phyloP scores from a whole-genome alignment of 2,888 invertebrate species.

The Alsophila aescularia region DNA sequence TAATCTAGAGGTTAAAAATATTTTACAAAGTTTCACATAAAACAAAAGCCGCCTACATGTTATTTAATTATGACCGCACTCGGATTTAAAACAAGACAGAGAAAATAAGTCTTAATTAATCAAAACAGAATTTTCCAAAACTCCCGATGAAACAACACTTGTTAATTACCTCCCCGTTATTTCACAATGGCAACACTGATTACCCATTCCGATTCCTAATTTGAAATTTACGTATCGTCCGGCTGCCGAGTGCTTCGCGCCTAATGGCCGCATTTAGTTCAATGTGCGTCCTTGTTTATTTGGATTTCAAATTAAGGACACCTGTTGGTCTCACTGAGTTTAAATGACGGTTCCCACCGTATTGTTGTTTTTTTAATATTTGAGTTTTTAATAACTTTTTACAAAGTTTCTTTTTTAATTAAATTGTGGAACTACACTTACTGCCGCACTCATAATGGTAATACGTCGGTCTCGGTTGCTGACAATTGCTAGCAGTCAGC shows the following conservation, averaged over 20 bases:
- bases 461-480: no score
- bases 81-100: no score
- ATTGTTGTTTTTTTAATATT: conserved; percentile 6
- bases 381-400: no score
- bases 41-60: no score
- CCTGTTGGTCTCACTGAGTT: conserved; percentile 63
- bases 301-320: conserved; percentile 74
- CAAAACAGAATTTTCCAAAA: conserved; percentile 6
- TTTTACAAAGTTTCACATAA: no score
- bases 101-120: background rate
- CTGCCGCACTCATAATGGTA: no score
- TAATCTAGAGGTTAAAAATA: no score
- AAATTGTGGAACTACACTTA: no score
- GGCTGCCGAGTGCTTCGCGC: conserved; percentile 34
- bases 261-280: conserved; percentile 57
- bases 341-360: conserved; percentile 12
- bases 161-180: conserved; percentile 21
- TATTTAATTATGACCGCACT: no score
- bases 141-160: conserved; percentile 14
- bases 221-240: conserved; percentile 46
- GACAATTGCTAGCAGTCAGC: no score
- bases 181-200: conserved; percentile 38
- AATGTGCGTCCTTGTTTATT: conserved; percentile 62
- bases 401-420: no score
- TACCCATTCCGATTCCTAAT: conserved; percentile 42